These are phyloP conservation scores for Vicugna pacos DNA, from an alignment of 2,113 vertebrate genomes.

Conservation along the genomic window DNA sequence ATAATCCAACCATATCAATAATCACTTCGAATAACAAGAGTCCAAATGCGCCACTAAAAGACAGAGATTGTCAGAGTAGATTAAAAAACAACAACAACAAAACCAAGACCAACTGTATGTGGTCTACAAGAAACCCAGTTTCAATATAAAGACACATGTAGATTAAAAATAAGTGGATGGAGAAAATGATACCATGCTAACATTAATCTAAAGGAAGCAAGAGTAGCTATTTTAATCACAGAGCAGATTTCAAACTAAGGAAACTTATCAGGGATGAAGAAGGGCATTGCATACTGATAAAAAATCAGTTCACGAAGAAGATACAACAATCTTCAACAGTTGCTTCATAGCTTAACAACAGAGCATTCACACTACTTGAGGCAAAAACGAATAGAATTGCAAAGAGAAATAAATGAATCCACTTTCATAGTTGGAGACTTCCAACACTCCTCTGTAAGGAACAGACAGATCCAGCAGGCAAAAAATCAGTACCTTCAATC, in stretches of 20 bases:
- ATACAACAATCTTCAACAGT: neutral
- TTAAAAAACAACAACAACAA: neutral
- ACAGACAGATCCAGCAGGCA: neutral
- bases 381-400: neutral
- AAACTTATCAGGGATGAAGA: neutral
- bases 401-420: neutral
- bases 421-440: neutral
- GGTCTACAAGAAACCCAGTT: neutral
- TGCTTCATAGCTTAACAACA: constrained; percentile 12
- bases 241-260: constrained; percentile 26
- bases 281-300: neutral
- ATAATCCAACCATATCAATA: neutral
- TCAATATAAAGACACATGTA: neutral
- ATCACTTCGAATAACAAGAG: neutral
- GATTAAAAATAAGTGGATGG: neutral
- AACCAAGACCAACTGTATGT: neutral
- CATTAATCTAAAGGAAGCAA: neutral
- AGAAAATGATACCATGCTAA: neutral
- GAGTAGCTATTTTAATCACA: neutral
- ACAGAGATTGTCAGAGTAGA: neutral
- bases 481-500: neutral
- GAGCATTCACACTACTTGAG: neutral
- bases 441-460: neutral
- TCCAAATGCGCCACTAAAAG: neutral
- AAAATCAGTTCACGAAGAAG: neutral